Base-by-base conservation (phyloP, 2,113 vertebrate species). In the Monarcha castaneiventris region DNA sequence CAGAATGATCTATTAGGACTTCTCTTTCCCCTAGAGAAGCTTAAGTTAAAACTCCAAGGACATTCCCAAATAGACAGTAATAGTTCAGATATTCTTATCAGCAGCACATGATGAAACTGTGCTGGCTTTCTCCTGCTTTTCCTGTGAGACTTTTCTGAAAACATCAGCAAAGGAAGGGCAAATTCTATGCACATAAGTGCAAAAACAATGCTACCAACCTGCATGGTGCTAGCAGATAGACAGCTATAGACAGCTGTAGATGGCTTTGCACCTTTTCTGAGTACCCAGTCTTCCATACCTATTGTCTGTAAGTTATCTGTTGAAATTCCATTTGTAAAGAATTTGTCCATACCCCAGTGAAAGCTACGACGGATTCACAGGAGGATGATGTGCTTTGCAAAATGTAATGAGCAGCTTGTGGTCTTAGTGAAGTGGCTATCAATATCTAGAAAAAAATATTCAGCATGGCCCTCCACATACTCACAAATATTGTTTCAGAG, bases 21-120 rank as follows among this genome's bases (percentile, higher is more conserved):
- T 93, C 87, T 92, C 72, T 95, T 96, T 91, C 43, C 89, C 89
- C 89, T 35, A 78, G 86, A 96, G 89, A 94, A 75, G 12, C 69
- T 84, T 68, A 93, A 94, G 85, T 84, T 77, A 97, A 97, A 92
- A 51, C 83, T 94, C 68, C 96, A 97, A 97, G 89, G 96, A 76
- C 97, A 76, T 91, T 96, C 93, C 71, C 91, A 95, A 95, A 92
- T 79, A 79, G 91, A 85, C 64, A 87, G 69, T 54, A 87, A 73
- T 63, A 84, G 80, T 86, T 94, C 94, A 97, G 87, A 84, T 67
- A 43, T 51, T 83, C 74, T 96, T 96, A 96, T 94, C 95, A 87
- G 76, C 43, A 76, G 81, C 21, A 84, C 37, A 44, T 59, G 73
- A 87, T 96, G 88, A 95, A 93, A 93, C 75, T 55, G 23, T 87